Percentiles rank a stretch among this genome's conserved stretches.
Conservation (phyloP, 2,797 vertebrate species). For the Menidia menidia region DNA sequence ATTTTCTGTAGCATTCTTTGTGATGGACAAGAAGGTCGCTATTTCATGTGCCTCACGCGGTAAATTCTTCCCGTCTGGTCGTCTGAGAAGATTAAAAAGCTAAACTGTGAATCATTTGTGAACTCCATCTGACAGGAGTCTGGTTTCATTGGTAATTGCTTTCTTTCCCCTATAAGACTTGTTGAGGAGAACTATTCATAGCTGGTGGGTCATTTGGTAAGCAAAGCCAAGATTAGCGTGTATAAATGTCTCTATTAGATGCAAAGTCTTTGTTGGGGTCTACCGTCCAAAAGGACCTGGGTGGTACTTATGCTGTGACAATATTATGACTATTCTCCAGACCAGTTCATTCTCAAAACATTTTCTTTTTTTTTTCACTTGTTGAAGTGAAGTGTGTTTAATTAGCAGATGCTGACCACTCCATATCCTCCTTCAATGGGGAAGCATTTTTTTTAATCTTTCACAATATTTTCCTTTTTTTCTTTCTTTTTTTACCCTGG, state of each 20-base stretch:
- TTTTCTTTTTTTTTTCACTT: too few species aligned
- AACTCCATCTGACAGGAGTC: conserved; percentile 30
- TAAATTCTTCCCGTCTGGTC: conserved; percentile 43
- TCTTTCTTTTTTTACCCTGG: too few species aligned
- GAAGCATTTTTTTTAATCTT: not conserved
- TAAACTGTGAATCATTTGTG: conserved; percentile 26
- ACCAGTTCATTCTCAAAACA: too few species aligned
- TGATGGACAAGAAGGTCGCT: conserved; percentile 18
- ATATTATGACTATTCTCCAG: too few species aligned
- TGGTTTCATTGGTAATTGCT: conserved; percentile 34
- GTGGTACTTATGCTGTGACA: conserved; percentile 1
- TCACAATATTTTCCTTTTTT: too few species aligned
- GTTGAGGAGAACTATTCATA: conserved; percentile 39
- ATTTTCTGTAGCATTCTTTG: conserved; percentile 20
- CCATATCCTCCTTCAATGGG: not conserved
- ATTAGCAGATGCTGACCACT: too few species aligned
- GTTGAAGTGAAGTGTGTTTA: too few species aligned
- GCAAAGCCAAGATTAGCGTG: conserved; percentile 21
- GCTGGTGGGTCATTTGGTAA: conserved; percentile 56
- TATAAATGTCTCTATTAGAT: conserved; percentile 42
- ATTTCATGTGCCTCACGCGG: conserved; percentile 12
- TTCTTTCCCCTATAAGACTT: conserved; percentile 28
- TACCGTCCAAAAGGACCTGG: conserved; percentile 16
- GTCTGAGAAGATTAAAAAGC: conserved; percentile 39
- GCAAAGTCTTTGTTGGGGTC: conserved; percentile 30